A percentile compares a stretch with the other conserved stretches of the same genome.
phyloP scores from a whole-genome alignment of 2,113 vertebrate genomes.

The Tragelaphus scriptus region DNA sequence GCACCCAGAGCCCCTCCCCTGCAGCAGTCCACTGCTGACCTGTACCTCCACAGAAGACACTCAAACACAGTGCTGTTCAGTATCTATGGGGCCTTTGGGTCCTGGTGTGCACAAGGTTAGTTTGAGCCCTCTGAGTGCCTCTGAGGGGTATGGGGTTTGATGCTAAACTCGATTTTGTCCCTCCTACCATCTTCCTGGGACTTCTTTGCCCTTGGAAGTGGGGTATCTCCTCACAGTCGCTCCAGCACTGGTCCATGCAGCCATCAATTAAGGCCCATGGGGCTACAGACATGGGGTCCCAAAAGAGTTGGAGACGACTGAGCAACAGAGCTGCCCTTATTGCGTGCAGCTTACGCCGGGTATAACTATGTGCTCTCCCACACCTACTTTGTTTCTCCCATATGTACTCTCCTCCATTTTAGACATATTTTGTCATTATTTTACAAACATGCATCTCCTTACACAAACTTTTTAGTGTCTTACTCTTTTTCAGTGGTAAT shows the following conservation, averaged over 20 bases:
- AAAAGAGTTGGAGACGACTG: accelerated
- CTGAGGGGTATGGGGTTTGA: not conserved
- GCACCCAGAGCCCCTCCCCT: not conserved
- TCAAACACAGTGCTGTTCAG: not conserved
- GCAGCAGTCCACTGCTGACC: not conserved
- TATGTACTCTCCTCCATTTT: not conserved
- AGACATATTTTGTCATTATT: not conserved
- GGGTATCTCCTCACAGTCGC: accelerated
- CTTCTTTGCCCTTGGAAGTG: not conserved
- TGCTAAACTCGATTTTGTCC: not conserved
- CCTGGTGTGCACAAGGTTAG: not conserved
- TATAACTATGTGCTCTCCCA: not conserved
- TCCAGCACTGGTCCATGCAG: not conserved
- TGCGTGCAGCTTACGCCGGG: accelerated
- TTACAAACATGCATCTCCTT: not conserved
- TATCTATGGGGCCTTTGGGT: not conserved
- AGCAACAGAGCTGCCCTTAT: not conserved
- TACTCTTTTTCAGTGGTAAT: not conserved
- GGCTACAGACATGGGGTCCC: not conserved
- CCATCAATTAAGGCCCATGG: not conserved
- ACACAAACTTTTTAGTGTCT: not conserved
- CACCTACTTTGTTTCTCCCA: not conserved
- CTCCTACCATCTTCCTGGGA: not conserved
- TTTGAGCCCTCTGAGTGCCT: not conserved
- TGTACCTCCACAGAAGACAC: accelerated